Percentiles rank a stretch among this genome's conserved stretches.
phyloP scores from a whole-genome alignment of 1,140 invertebrate genomes.

The Zaprionus nigranus region DNA sequence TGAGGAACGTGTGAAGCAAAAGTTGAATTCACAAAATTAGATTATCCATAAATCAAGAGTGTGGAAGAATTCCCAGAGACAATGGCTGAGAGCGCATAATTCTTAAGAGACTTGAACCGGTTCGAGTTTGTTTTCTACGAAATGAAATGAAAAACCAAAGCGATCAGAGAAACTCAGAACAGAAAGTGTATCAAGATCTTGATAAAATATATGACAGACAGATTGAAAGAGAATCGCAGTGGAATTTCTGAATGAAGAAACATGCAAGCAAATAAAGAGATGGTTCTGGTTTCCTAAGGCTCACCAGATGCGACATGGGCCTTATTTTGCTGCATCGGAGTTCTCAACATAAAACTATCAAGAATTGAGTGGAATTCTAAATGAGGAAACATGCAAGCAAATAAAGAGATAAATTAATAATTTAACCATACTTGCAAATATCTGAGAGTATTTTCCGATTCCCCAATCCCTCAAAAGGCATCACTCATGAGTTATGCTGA shows the following conservation, averaged over 20 bases:
- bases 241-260: background rate
- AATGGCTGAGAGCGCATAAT: conserved; percentile 3
- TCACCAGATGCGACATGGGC: too few species aligned
- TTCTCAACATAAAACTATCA: too few species aligned
- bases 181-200: background rate
- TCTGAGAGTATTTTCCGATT: background rate
- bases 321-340: too few species aligned
- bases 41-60: conserved; percentile 9
- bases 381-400: background rate
- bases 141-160: background rate
- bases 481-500: conserved; percentile 8
- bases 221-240: background rate
- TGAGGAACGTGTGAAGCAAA: conserved; percentile 27
- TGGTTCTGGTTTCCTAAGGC: too few species aligned
- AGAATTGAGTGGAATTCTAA: too few species aligned
- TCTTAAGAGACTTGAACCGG: background rate
- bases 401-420: background rate
- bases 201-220: background rate
- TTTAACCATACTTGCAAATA: too few species aligned
- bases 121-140: background rate
- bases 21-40: conserved; percentile 19
- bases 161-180: background rate
- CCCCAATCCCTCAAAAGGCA: too few species aligned
- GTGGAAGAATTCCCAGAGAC: background rate
- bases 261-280: background rate